These are phyloP conservation scores for Urocitellus parryii DNA, from an alignment of 2,113 vertebrate species.

Conservation along the genomic window DNA sequence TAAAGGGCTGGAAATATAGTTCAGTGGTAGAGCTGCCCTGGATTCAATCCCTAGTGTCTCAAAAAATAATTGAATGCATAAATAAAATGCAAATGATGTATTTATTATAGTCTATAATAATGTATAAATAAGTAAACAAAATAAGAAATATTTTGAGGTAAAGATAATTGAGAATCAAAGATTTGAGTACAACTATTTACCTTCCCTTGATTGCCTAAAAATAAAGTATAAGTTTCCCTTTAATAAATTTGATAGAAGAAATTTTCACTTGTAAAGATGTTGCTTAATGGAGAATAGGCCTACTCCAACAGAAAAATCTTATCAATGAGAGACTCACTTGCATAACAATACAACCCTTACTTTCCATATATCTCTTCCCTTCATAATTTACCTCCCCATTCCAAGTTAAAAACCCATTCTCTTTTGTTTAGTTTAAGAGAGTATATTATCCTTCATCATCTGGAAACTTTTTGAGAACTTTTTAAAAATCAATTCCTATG, in stretches of 20 bases:
- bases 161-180: background rate
- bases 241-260: background rate
- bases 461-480: background rate
- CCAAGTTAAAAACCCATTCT: background rate
- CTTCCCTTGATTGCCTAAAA: background rate
- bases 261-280: background rate
- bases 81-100: too few species aligned
- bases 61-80: too few species aligned
- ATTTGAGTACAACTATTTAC: background rate
- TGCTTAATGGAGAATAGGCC: background rate
- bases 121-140: too few species aligned
- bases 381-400: background rate
- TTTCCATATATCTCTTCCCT: background rate
- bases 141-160: background rate
- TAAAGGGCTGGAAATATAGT: too few species aligned
- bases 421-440: background rate
- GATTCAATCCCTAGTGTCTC: too few species aligned
- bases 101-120: too few species aligned
- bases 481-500: background rate
- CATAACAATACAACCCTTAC: background rate
- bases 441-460: background rate
- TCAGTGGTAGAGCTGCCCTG: too few species aligned
- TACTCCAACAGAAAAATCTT: background rate
- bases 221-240: background rate
- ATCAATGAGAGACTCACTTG: background rate